Percentiles rank a stretch among this genome's conserved stretches.
Evolutionary conservation across 2,888 invertebrate genomes (phyloP).

Genomic region (Allophyes oxyacanthae): DNA sequence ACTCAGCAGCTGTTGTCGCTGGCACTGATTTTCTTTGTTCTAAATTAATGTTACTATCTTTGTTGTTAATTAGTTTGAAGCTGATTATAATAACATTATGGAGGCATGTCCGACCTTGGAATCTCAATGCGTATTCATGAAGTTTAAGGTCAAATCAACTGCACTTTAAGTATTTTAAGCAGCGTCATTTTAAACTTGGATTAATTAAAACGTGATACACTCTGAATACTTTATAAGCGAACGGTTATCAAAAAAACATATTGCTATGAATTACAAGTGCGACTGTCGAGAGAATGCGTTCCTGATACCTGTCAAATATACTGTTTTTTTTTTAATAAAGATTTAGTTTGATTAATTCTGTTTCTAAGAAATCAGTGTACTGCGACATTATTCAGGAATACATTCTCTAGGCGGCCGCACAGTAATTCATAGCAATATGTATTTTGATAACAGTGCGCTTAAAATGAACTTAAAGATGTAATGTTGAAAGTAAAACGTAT

Average conservation of each 20-base stretch:
- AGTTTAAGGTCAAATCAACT: constrained; percentile 65
- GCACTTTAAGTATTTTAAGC: constrained; percentile 13
- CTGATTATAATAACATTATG: constrained; percentile 43
- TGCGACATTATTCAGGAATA: too few species aligned
- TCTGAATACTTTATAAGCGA: constrained; percentile 17
- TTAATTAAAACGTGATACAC: constrained; percentile 27
- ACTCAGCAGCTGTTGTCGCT: constrained; percentile 22
- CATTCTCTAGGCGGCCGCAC: too few species aligned
- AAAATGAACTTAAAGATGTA: not conserved
- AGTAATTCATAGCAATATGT: too few species aligned
- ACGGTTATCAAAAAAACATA: too few species aligned
- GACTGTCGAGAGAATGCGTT: too few species aligned
- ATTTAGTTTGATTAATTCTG: too few species aligned
- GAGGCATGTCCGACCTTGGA: constrained; percentile 63
- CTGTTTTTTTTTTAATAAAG: too few species aligned
- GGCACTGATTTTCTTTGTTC: constrained; percentile 5
- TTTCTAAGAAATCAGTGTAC: too few species aligned
- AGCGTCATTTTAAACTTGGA: constrained; percentile 33
- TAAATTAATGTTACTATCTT: constrained; percentile 3
- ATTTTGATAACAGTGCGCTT: too few species aligned
- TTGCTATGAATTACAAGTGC: too few species aligned
- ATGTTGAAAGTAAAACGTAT: not conserved
- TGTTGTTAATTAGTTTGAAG: constrained; percentile 44
- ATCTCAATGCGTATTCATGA: constrained; percentile 54
- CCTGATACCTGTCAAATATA: too few species aligned